Percentiles rank a stretch among this genome's conserved stretches.
These are phyloP conservation scores for Rhagium mordax DNA, from an alignment of 2,888 invertebrate species.

Conservation along the genomic window DNA sequence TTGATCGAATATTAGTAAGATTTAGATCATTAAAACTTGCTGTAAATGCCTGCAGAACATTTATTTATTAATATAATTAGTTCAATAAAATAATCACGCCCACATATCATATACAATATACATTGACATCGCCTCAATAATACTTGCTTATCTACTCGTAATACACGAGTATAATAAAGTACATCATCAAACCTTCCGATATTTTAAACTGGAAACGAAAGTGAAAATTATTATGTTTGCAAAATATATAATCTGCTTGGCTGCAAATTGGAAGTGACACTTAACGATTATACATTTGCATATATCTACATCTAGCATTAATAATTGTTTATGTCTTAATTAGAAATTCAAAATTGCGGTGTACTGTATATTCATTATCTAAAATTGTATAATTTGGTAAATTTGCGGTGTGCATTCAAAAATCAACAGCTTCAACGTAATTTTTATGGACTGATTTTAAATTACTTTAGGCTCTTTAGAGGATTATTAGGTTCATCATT, in stretches of 20 bases:
- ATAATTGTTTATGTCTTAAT: too few species aligned
- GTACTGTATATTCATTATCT: too few species aligned
- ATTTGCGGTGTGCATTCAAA: too few species aligned
- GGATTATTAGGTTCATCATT: too few species aligned
- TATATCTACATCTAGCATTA: too few species aligned
- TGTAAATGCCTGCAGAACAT: slow-evolving; percentile 7
- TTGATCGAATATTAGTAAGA: slow-evolving; percentile 51
- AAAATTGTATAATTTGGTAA: too few species aligned
- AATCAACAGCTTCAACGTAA: too few species aligned
- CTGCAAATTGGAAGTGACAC: background rate
- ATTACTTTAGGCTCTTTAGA: too few species aligned
- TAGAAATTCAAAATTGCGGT: too few species aligned
- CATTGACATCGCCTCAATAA: background rate
- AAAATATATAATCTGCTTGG: too few species aligned
- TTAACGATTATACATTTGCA: too few species aligned
- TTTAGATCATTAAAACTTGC: slow-evolving; percentile 54
- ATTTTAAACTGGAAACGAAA: background rate
- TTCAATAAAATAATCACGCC: background rate
- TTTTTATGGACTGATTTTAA: too few species aligned
- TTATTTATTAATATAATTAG: slow-evolving; percentile 14
- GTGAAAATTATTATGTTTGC: background rate
- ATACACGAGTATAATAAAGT: background rate
- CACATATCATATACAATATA: slow-evolving; percentile 11
- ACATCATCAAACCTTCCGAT: background rate
- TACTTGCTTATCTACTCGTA: background rate